Evolutionary conservation across 2,797 vertebrate species (phyloP).

Genomic region (Pampus argenteus): DNA sequence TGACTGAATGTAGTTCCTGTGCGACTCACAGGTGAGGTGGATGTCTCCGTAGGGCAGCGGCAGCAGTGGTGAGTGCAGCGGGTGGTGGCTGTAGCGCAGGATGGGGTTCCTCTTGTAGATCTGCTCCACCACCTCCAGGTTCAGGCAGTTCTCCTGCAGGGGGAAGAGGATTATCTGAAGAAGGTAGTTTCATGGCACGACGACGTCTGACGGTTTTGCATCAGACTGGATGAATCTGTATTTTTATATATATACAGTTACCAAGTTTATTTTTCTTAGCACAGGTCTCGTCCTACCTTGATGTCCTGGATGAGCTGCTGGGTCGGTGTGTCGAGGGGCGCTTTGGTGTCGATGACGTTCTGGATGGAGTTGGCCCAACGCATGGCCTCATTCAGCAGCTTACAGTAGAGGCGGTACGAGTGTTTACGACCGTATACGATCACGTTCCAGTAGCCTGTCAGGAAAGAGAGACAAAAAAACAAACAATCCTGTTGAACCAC

Average conservation of each 20-base stretch:
- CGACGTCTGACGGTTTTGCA: not conserved
- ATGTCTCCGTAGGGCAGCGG: conserved; percentile 97
- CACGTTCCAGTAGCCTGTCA: conserved; percentile 94
- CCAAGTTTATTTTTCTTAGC: too few relatives aligned
- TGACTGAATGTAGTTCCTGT: not conserved
- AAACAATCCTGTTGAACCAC: not conserved
- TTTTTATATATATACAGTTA: too few relatives aligned
- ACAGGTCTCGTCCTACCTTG: conserved; percentile 83
- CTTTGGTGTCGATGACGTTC: conserved; percentile 96
- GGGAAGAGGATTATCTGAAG: not conserved
- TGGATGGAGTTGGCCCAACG: conserved; percentile 95
- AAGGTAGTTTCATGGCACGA: not conserved
- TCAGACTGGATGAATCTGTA: too few relatives aligned
- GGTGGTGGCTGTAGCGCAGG: conserved; percentile 94
- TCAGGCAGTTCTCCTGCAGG: conserved; percentile 95
- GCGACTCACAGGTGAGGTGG: conserved; percentile 87
- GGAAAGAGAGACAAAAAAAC: accelerated
- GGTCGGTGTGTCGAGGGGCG: conserved; percentile 95
- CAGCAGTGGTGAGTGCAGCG: conserved; percentile 92
- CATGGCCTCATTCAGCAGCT: conserved; percentile 93
- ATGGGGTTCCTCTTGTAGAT: conserved; percentile 98
- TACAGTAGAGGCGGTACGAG: conserved; percentile 94
- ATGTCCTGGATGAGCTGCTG: conserved; percentile 97
- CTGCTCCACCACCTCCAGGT: conserved; percentile 95
- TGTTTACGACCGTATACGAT: conserved; percentile 94